Evolutionary conservation across 2,113 vertebrate species (phyloP).

Genomic region (Oxyura jamaicensis): DNA sequence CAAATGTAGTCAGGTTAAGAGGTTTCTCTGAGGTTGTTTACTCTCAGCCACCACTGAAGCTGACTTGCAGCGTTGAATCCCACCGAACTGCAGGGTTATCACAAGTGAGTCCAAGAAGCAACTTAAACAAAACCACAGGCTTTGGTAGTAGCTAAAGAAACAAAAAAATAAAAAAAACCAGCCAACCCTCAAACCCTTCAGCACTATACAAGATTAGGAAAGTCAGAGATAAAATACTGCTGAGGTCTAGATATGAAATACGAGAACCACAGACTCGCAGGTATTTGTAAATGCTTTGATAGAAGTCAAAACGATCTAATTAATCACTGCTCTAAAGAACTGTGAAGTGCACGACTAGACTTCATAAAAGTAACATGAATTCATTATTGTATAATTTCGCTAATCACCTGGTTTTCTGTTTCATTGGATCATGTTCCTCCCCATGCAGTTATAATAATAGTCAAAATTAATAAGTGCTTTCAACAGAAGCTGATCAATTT

Average conservation of each 20-base stretch:
- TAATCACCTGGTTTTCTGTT: constrained; percentile 18
- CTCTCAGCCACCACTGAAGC: neutral
- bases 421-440: neutral
- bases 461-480: constrained; percentile 3
- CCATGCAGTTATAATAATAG: neutral
- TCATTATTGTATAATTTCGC: neutral
- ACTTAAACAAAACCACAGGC: neutral
- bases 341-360: neutral
- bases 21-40: neutral
- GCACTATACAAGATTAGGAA: neutral
- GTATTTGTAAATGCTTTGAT: neutral
- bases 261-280: neutral
- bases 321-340: constrained; percentile 7
- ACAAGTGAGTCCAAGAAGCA: neutral
- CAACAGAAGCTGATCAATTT: neutral
- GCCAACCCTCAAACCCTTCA: neutral
- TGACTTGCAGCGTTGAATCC: neutral
- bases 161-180: neutral
- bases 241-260: neutral
- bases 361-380: neutral
- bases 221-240: neutral
- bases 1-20: neutral
- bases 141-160: neutral
- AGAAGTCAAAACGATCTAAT: neutral
- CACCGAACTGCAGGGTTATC: neutral